Percentiles rank a stretch among this genome's conserved stretches.
Conservation (phyloP, 2,113 vertebrate species). For the Bos javanicus region DNA sequence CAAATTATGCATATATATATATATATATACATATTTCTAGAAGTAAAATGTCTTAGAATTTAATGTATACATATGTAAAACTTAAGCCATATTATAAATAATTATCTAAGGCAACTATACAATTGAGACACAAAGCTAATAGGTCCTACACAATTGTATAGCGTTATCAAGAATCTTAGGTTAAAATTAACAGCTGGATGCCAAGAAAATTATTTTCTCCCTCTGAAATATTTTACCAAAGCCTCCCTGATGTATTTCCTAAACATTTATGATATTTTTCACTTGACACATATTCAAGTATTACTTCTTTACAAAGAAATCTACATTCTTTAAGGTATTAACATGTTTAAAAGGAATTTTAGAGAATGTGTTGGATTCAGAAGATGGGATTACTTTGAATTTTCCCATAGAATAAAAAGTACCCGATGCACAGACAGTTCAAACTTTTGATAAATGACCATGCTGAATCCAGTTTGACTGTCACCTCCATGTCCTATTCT, state of each 20-base stretch:
- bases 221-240: slow-evolving; percentile 1
- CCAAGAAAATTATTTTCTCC: neutral
- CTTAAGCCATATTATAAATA: neutral
- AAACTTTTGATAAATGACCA: slow-evolving; percentile 44
- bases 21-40: neutral
- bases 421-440: neutral
- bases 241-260: neutral
- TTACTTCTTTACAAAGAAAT: neutral
- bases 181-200: neutral
- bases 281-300: neutral
- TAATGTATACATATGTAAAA: neutral
- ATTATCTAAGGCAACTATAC: neutral
- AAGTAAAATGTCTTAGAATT: neutral
- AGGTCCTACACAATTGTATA: neutral
- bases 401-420: neutral
- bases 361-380: neutral
- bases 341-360: neutral
- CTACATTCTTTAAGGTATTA: neutral
- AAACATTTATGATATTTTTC: neutral
- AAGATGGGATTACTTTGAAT: neutral
- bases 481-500: neutral
- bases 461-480: neutral
- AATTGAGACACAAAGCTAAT: neutral
- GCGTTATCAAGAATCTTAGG: neutral
- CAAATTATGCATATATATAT: neutral